Evolutionary conservation across 2,888 invertebrate genomes (phyloP), one percentile per base, ranked within the genome.

Genomic region (Stenurella melanura): DNA sequence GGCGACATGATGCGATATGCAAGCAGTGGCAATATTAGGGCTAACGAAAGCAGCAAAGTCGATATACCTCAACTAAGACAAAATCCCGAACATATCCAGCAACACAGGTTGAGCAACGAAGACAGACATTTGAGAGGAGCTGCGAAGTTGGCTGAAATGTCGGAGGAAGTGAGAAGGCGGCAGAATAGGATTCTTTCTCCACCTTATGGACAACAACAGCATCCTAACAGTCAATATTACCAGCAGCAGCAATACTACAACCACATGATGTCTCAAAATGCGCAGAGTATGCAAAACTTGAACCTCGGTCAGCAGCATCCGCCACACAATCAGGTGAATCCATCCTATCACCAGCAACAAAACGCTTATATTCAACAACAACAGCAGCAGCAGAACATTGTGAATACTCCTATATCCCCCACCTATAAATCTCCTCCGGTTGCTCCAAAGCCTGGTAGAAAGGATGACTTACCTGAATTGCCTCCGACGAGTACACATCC

Each of bases 121-220:
- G 85, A 85, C 30, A 71, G 84, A 58, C 78, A 83, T 42, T 61
- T 88, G 42, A 82, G 89, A 30, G 92, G 93, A 0, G 90, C 92
- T 60, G 94, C 94, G 0, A 94, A 95, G 87, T 90, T 95, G 75
- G 93, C 93, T 5, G 96, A 96, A 89, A 85, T 96, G 95, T 93
- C 95, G 3, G 95, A 96, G 85, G 95, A 96, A 87, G 93, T 95
- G 11, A 89, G 94, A 77, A 89, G 95, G 64, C 88, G 94, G 18
- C 92, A 92, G 81, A 91, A 91, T 79, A 89, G 91, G 56, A 79
- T 84, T 1, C 67, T 82, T 42, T 89, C 89, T 71, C 89, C 89
- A 38, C 83, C 83, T 1, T 78, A 81, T 63, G 70, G 56, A n/a
- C 50, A 50, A 26, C 79, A 80, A 7, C 70, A 78, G n/a, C 87